Evolutionary conservation across 2,888 invertebrate species (phyloP).

Genomic region (Strigamia maritima): DNA sequence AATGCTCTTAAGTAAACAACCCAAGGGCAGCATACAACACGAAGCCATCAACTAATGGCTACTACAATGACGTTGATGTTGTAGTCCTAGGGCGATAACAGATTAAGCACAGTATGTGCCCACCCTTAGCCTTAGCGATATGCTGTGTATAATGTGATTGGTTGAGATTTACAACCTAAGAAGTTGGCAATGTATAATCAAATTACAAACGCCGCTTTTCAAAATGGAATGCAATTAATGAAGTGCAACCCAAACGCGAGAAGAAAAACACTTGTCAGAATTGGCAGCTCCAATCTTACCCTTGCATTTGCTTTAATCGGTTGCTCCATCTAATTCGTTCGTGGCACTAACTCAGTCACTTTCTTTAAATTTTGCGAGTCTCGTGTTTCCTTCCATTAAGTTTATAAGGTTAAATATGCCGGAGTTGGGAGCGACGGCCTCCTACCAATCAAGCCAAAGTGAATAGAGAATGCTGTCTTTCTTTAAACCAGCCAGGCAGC

Average conservation of each 20-base stretch:
- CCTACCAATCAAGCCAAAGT: not conserved
- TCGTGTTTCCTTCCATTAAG: not conserved
- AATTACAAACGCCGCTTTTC: not conserved
- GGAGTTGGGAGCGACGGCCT: not conserved
- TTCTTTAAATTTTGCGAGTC: not conserved
- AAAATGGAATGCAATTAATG: constrained; percentile 5
- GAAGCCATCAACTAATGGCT: constrained; percentile 10
- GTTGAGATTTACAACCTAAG: not conserved
- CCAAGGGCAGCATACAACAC: constrained; percentile 7
- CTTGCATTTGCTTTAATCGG: not conserved
- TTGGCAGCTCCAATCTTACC: not conserved
- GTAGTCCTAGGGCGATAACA: not conserved
- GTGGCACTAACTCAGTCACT: constrained; percentile 10
- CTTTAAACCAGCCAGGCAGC: not conserved
- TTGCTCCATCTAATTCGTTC: not conserved
- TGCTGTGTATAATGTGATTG: not conserved
- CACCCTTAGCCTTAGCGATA: not conserved
- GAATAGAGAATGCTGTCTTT: not conserved
- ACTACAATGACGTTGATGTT: constrained; percentile 1
- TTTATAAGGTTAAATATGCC: not conserved
- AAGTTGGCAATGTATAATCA: not conserved
- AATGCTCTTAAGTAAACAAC: constrained; percentile 15
- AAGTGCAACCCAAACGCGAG: not conserved
- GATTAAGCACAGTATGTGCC: not conserved
- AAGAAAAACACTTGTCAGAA: not conserved